These are phyloP conservation scores for Drymonia ruficornis DNA, from an alignment of 2,888 invertebrate genomes.

Conservation along the genomic window DNA sequence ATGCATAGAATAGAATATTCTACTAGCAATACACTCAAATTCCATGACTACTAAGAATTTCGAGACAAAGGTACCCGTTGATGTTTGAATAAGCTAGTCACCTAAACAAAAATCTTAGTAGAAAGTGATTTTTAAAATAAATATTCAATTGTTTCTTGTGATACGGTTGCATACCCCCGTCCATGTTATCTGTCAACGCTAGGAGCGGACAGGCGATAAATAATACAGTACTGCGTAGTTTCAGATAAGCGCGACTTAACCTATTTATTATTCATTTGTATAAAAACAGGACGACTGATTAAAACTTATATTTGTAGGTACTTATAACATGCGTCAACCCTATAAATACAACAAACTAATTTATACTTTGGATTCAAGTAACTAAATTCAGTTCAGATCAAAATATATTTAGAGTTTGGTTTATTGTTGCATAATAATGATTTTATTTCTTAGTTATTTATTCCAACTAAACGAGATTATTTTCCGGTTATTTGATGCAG, in stretches of 20 bases:
- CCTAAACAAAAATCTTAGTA: too few relatives aligned
- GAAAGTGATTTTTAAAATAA: too few relatives aligned
- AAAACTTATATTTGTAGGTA: constrained; percentile 1
- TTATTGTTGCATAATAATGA: neutral
- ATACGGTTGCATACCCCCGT: constrained; percentile 28
- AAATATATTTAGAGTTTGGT: neutral
- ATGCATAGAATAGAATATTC: too few relatives aligned
- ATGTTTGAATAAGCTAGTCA: too few relatives aligned
- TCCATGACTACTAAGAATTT: too few relatives aligned
- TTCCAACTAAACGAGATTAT: too few relatives aligned
- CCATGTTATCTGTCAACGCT: constrained; percentile 68
- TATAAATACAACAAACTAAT: neutral
- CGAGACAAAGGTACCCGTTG: too few relatives aligned
- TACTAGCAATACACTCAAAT: too few relatives aligned
- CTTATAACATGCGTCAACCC: neutral
- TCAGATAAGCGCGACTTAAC: constrained; percentile 68
- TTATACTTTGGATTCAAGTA: neutral
- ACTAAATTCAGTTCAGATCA: neutral
- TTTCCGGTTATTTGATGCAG: too few relatives aligned
- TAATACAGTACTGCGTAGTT: constrained; percentile 65
- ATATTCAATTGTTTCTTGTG: too few relatives aligned
- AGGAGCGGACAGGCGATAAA: constrained; percentile 63
- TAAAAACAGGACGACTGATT: constrained; percentile 28
- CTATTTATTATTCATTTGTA: constrained; percentile 55
- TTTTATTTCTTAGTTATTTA: neutral